These are phyloP conservation scores for Cybosia mesomella DNA, from an alignment of 2,888 invertebrate species.

Conservation along the genomic window DNA sequence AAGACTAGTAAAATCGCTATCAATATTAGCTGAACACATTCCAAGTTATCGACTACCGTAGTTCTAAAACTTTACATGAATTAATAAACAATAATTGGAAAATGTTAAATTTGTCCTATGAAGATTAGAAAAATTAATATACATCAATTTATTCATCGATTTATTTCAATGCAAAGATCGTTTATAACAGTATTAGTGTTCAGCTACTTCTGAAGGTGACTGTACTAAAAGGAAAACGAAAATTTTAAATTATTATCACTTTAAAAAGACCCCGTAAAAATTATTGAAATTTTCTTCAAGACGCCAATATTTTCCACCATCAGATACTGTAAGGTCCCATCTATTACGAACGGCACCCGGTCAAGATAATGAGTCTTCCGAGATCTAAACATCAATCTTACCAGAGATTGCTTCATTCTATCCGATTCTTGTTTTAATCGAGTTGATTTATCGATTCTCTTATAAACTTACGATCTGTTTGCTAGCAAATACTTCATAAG, in stretches of 20 bases:
- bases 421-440: slow-evolving; percentile 7
- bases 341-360: slow-evolving; percentile 41
- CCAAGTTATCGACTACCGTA: no score
- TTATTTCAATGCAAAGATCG: no score
- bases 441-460: slow-evolving; percentile 6
- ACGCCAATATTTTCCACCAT: slow-evolving; percentile 40
- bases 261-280: not conserved
- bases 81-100: no score
- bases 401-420: slow-evolving; percentile 53
- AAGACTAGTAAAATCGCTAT: no score
- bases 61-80: no score
- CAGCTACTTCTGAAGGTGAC: no score
- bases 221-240: no score
- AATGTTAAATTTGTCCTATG: no score
- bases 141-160: no score
- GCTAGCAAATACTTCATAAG: not conserved
- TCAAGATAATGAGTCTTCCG: slow-evolving; percentile 65
- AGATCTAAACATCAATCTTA: slow-evolving; percentile 68
- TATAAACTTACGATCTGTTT: not conserved
- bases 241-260: not conserved
- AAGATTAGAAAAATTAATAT: no score
- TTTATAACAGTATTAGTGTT: no score
- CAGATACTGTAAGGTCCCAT: slow-evolving; percentile 42
- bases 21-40: no score
- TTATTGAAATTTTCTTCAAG: not conserved